Conservation (phyloP, 1,140 invertebrate species). For the Prorops nasuta region DNA sequence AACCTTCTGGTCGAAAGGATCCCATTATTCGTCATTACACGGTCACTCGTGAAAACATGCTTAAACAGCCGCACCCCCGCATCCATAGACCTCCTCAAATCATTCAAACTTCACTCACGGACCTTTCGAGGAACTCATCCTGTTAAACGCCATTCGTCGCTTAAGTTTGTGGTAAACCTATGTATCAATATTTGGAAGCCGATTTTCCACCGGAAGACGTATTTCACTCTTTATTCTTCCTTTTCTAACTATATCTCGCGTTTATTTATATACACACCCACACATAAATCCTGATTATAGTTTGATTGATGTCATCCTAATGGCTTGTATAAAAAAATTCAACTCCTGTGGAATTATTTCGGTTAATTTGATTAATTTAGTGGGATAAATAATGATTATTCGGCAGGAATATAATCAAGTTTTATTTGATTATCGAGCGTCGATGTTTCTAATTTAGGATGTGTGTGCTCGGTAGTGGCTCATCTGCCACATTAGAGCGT, state of each 20-base stretch:
- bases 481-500: background rate
- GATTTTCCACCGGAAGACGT: conserved; percentile 9
- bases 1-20: conserved; percentile 33
- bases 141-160: background rate
- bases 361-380: too few relatives aligned
- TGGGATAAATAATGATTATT: too few relatives aligned
- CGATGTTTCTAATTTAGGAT: background rate
- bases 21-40: conserved; percentile 55
- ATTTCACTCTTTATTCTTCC: too few relatives aligned
- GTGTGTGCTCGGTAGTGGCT: background rate
- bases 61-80: conserved; percentile 17
- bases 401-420: too few relatives aligned
- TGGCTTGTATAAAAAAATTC: too few relatives aligned
- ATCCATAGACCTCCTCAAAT: background rate
- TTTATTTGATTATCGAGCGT: conserved; percentile 19
- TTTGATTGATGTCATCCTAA: too few relatives aligned
- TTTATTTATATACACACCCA: too few relatives aligned
- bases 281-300: too few relatives aligned
- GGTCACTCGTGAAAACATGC: conserved; percentile 50
- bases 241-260: too few relatives aligned
- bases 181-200: conserved; percentile 33
- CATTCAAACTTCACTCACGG: too few relatives aligned
- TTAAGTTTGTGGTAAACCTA: background rate
- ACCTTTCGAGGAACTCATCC: too few relatives aligned
- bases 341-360: too few relatives aligned